phyloP scores from a whole-genome alignment of 2,113 vertebrate genomes.

The Ageneiosus marmoratus region DNA sequence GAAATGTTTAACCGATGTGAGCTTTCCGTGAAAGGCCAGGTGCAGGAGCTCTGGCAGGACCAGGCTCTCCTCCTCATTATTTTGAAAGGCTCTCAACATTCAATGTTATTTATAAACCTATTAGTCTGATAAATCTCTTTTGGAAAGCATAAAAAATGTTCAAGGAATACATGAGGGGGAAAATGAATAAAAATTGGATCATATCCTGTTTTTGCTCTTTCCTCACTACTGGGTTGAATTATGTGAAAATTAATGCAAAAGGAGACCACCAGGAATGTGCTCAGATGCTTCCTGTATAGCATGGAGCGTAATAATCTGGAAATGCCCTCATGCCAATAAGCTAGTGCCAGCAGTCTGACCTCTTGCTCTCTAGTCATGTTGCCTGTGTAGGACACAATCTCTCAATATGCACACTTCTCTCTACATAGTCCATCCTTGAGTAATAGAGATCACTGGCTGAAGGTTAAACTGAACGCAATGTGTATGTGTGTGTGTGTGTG shows the following conservation, averaged over 20 bases:
- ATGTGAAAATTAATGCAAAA: constrained; percentile 41
- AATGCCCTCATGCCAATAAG: constrained; percentile 26
- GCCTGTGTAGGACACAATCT: constrained; percentile 32
- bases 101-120: constrained; percentile 58
- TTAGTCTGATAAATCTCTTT: constrained; percentile 53
- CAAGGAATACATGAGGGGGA: constrained; percentile 22
- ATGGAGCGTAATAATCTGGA: constrained; percentile 41
- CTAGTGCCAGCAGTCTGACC: constrained; percentile 47
- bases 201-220: constrained; percentile 28
- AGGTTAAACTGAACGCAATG: constrained; percentile 31
- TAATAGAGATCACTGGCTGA: constrained; percentile 43
- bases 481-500: constrained; percentile 8
- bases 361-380: constrained; percentile 42
- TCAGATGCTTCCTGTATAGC: constrained; percentile 47
- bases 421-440: constrained; percentile 40
- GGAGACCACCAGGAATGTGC: constrained; percentile 46
- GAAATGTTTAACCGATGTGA: constrained; percentile 61
- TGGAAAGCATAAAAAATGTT: constrained; percentile 37
- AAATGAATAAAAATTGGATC: constrained; percentile 33
- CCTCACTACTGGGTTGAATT: constrained; percentile 34
- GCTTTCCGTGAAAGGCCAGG: constrained; percentile 49
- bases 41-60: constrained; percentile 49
- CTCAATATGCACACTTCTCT: constrained; percentile 39
- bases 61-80: constrained; percentile 45
- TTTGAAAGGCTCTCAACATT: constrained; percentile 49